A percentile compares a stretch with the other conserved stretches of the same genome.
These are phyloP conservation scores for Tympanuchus pallidicinctus DNA, from an alignment of 2,113 vertebrate genomes.

Conservation along the genomic window DNA sequence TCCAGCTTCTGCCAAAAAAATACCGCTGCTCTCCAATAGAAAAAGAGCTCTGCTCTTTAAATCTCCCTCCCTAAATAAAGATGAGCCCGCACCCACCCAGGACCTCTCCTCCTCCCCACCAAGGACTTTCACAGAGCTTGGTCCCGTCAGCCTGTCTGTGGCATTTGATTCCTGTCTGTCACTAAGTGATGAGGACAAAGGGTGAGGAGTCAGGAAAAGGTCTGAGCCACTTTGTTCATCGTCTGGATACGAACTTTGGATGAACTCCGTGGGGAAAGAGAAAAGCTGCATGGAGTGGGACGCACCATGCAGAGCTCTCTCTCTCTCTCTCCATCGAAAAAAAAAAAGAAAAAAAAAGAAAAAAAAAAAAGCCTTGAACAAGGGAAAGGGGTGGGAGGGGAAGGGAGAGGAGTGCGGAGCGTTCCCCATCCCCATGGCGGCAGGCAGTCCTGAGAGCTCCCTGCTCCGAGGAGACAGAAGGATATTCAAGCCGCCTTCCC, in stretches of 20 bases:
- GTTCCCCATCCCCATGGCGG: slow-evolving; percentile 61
- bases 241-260: slow-evolving; percentile 94
- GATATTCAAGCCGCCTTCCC: slow-evolving; percentile 77
- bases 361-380: slow-evolving; percentile 2
- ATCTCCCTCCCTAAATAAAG: neutral
- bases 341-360: neutral
- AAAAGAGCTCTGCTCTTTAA: neutral
- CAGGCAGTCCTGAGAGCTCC: slow-evolving; percentile 80
- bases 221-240: slow-evolving; percentile 88
- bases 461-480: slow-evolving; percentile 75
- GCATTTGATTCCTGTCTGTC: slow-evolving; percentile 83
- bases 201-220: slow-evolving; percentile 90
- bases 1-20: neutral
- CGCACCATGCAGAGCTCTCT: neutral
- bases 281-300: slow-evolving; percentile 66
- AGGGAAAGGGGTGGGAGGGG: slow-evolving; percentile 19
- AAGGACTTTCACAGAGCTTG: slow-evolving; percentile 46
- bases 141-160: slow-evolving; percentile 72
- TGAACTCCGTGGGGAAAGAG: slow-evolving; percentile 85
- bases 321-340: neutral
- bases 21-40: neutral
- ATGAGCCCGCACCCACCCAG: neutral
- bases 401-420: neutral
- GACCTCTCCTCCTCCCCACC: neutral
- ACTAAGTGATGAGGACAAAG: slow-evolving; percentile 85